Evolutionary conservation across 30 jellyfish, hydroid and myxozoan genomes (phyloP).

Genomic region (Pseudorhiza aurosa): DNA sequence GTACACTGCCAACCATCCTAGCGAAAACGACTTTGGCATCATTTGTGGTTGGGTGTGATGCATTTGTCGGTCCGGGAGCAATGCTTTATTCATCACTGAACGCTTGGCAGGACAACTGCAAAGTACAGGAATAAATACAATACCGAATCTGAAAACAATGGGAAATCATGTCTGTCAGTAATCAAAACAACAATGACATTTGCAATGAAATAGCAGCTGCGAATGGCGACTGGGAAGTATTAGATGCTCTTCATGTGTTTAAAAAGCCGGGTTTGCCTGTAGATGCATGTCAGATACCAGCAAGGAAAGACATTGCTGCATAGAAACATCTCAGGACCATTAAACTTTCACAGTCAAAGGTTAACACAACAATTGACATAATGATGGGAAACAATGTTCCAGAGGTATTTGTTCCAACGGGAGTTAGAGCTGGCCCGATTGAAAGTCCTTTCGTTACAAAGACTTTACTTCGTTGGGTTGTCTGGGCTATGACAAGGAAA

Average conservation of each 20-base stretch:
- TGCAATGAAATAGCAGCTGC: no score
- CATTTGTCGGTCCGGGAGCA: background rate
- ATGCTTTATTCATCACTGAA: background rate
- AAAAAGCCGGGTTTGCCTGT: no score
- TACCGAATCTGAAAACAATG: no score
- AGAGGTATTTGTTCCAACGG: conserved; percentile 47
- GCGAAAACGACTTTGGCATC: background rate
- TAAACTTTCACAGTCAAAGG: background rate
- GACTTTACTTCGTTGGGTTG: conserved; percentile 49
- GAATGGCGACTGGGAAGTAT: no score
- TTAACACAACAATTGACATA: background rate
- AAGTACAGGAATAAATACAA: no score
- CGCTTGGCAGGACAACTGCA: background rate
- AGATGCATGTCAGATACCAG: conserved; percentile 36
- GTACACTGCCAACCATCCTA: background rate
- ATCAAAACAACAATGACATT: no score
- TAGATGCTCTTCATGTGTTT: no score
- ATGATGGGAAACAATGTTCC: conserved; percentile 46
- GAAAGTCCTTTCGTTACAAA: conserved; percentile 35
- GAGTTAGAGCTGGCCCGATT: conserved; percentile 3
- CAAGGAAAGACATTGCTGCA: conserved; percentile 8
- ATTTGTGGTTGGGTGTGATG: background rate
- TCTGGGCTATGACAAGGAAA: conserved; percentile 22
- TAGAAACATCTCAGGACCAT: conserved; percentile 17
- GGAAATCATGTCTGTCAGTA: no score